Conservation (phyloP, 2,113 vertebrate genomes). For the Lutjanus erythropterus region DNA sequence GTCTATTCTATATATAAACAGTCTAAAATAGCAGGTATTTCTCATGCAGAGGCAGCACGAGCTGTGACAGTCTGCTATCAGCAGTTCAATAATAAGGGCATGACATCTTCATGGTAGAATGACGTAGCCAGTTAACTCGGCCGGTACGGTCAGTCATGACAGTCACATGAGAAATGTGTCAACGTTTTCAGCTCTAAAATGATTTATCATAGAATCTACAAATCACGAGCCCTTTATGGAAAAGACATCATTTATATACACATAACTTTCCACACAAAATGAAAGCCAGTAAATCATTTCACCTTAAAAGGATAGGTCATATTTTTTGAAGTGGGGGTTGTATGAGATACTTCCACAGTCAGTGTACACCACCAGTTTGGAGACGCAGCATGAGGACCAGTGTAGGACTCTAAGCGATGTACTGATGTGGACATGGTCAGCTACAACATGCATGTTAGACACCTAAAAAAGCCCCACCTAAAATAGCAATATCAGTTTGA, state of each 20-base stretch:
- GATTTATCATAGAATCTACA: conserved; percentile 15
- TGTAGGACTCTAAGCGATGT: too few relatives aligned
- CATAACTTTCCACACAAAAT: background rate
- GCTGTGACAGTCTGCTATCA: background rate
- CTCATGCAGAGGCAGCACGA: background rate
- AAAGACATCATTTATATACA: background rate
- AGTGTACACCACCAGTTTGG: too few relatives aligned
- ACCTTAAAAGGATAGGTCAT: background rate
- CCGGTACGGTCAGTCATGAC: conserved; percentile 39
- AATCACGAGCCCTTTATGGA: background rate
- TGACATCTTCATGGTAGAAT: conserved; percentile 47
- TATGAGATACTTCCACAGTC: too few relatives aligned
- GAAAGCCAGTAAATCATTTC: background rate
- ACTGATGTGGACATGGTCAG: too few relatives aligned
- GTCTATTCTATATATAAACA: background rate
- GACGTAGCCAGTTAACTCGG: conserved; percentile 5
- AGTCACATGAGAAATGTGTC: conserved; percentile 52
- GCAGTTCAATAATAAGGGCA: conserved; percentile 27
- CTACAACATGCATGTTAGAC: too few relatives aligned
- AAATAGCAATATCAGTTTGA: too few relatives aligned
- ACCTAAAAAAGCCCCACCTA: too few relatives aligned
- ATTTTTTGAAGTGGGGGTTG: too few relatives aligned
- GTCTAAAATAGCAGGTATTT: background rate
- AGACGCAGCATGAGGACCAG: too few relatives aligned
- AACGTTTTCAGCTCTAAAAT: background rate